Conservation (phyloP, 1,140 invertebrate species). For the Scaptomyza hsui region DNA sequence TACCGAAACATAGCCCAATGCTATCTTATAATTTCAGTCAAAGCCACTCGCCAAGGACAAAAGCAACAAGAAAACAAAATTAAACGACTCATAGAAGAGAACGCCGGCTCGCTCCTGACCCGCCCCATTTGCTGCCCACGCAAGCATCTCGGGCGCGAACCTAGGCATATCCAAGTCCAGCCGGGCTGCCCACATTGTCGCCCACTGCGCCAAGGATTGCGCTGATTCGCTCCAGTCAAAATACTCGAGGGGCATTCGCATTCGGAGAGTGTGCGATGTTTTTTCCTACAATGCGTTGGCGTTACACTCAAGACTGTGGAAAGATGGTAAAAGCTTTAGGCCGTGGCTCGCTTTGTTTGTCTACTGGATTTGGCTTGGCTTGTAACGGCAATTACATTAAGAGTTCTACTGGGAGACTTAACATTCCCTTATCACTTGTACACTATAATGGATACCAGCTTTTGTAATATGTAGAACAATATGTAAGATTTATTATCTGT, state of each 20-base stretch:
- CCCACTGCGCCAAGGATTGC: slow-evolving; percentile 24
- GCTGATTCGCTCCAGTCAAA: slow-evolving; percentile 45
- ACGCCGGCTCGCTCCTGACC: slow-evolving; percentile 19
- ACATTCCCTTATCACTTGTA: background rate
- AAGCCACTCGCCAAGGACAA: slow-evolving; percentile 8
- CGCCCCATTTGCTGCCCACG: slow-evolving; percentile 39
- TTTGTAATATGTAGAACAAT: background rate
- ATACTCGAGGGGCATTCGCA: slow-evolving; percentile 21
- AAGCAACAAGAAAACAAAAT: slow-evolving; percentile 10
- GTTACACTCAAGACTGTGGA: slow-evolving; percentile 31
- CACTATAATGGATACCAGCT: background rate
- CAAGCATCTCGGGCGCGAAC: slow-evolving; percentile 1
- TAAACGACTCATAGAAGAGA: slow-evolving; percentile 17
- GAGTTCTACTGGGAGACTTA: slow-evolving; percentile 2
- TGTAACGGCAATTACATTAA: slow-evolving; percentile 12
- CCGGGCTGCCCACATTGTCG: slow-evolving; percentile 4
- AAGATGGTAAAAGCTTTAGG: background rate
- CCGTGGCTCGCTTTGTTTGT: slow-evolving; percentile 8
- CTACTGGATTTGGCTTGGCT: background rate
- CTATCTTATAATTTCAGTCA: slow-evolving; percentile 22
- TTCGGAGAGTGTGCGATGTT: slow-evolving; percentile 25
- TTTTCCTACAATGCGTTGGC: slow-evolving; percentile 25
- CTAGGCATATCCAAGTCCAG: slow-evolving; percentile 8
- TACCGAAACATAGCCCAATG: slow-evolving; percentile 51
- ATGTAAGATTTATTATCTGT: background rate